A percentile compares a stretch with the other conserved stretches of the same genome.
Conservation (phyloP, 2,888 invertebrate species). For the Cataglyphis albicans region DNA sequence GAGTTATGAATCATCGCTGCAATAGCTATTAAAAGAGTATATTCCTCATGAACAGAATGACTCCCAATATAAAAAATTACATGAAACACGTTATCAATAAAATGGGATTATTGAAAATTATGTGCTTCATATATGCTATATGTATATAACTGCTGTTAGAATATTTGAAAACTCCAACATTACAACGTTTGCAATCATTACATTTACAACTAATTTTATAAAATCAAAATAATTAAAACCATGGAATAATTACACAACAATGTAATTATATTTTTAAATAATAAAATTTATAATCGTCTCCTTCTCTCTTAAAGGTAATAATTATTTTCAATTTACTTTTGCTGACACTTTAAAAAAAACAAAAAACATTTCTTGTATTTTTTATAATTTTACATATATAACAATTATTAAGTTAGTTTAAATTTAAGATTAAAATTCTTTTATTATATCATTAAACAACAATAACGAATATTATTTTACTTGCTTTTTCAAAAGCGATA, state of each 20-base stretch:
- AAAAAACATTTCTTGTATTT: not conserved
- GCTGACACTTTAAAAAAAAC: not conserved
- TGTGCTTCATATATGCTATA: not conserved
- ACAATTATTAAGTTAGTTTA: not conserved
- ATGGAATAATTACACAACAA: not conserved
- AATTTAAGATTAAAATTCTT: not conserved
- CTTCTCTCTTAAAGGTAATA: not conserved
- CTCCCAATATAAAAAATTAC: constrained; percentile 15
- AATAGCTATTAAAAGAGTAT: not conserved
- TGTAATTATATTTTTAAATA: not conserved
- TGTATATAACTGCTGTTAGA: constrained; percentile 2
- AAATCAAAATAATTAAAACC: not conserved
- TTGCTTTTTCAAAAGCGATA: not conserved
- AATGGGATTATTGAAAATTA: constrained; percentile 25
- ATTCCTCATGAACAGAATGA: constrained; percentile 36
- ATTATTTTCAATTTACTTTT: not conserved
- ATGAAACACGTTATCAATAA: not conserved
- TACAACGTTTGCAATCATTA: not conserved
- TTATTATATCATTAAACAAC: not conserved
- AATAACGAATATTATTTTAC: not conserved
- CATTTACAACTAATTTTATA: not conserved
- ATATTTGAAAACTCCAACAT: not conserved
- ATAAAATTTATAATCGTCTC: not conserved
- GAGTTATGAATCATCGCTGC: constrained; percentile 62
- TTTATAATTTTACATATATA: not conserved